A percentile compares a stretch with the other conserved stretches of the same genome.
phyloP scores from a whole-genome alignment of 2,888 invertebrate species.

The Iphiclides podalirius region DNA sequence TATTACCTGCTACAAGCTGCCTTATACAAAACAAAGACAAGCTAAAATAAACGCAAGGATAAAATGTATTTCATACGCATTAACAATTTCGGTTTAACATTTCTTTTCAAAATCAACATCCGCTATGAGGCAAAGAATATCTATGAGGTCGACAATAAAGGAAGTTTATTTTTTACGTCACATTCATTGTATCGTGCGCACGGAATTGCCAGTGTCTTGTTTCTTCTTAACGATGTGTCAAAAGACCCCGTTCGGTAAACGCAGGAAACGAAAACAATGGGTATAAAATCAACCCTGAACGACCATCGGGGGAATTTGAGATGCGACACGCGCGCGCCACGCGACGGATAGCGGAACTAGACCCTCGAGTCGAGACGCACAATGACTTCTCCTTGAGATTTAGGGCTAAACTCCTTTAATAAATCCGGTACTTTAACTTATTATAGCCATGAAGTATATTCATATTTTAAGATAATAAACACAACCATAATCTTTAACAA shows the following conservation, averaged over 20 bases:
- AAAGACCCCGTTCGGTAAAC: constrained; percentile 24
- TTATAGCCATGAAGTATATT: too few relatives aligned
- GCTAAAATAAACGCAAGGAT: too few relatives aligned
- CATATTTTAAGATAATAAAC: too few relatives aligned
- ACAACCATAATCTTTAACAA: too few relatives aligned
- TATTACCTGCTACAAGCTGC: too few relatives aligned
- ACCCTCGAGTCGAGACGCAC: constrained; percentile 34
- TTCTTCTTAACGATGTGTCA: constrained; percentile 27
- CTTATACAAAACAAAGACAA: too few relatives aligned
- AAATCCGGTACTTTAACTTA: constrained; percentile 7
- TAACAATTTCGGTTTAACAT: too few relatives aligned
- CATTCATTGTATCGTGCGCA: constrained; percentile 8
- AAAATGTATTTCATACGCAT: too few relatives aligned
- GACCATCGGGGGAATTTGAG: constrained; percentile 37
- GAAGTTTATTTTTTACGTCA: constrained; percentile 18
- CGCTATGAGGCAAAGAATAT: too few relatives aligned
- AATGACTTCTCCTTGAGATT: constrained; percentile 18
- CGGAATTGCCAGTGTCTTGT: constrained; percentile 21
- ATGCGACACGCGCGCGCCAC: constrained; percentile 60
- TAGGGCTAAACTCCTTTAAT: constrained; percentile 21
- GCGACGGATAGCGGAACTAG: constrained; percentile 55
- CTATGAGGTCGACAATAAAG: too few relatives aligned
- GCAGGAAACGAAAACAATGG: constrained; percentile 41
- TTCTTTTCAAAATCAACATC: too few relatives aligned
- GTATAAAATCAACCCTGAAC: constrained; percentile 21